These are phyloP conservation scores for Thera britannica DNA, from an alignment of 2,888 invertebrate species.

Conservation along the genomic window DNA sequence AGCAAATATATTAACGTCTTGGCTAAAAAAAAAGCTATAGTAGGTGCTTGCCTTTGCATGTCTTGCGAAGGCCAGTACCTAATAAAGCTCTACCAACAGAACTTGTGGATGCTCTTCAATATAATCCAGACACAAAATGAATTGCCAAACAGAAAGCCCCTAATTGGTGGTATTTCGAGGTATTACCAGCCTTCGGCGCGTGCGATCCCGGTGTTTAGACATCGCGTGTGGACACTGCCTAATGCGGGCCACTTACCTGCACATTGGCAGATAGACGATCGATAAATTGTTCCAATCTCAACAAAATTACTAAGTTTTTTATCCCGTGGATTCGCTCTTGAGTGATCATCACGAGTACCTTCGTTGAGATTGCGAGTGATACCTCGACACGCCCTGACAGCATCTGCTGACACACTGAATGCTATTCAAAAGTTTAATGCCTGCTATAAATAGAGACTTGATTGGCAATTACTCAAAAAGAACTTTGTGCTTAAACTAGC, in stretches of 20 bases:
- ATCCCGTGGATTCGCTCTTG: neutral
- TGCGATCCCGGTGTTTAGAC: constrained; percentile 32
- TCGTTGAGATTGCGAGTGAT: neutral
- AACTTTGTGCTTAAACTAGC: neutral
- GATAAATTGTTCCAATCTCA: constrained; percentile 28
- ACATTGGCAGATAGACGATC: constrained; percentile 18
- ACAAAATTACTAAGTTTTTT: constrained; percentile 13
- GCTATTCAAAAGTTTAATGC: no score
- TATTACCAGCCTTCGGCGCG: constrained; percentile 31
- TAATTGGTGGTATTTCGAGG: constrained; percentile 14
- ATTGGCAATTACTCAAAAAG: neutral
- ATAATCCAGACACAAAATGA: neutral
- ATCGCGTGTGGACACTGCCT: constrained; percentile 38
- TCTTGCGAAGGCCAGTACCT: no score
- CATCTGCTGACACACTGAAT: neutral
- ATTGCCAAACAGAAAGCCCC: constrained; percentile 18
- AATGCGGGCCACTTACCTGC: constrained; percentile 29
- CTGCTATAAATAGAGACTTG: neutral
- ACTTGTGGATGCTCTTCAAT: neutral
- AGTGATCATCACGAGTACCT: neutral
- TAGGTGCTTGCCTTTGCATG: no score
- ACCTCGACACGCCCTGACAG: neutral
- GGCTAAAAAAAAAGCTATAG: no score
- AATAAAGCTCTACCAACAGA: neutral
- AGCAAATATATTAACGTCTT: no score